These are phyloP conservation scores for Serilophus lunatus DNA, from an alignment of 2,113 vertebrate species.

Conservation along the genomic window DNA sequence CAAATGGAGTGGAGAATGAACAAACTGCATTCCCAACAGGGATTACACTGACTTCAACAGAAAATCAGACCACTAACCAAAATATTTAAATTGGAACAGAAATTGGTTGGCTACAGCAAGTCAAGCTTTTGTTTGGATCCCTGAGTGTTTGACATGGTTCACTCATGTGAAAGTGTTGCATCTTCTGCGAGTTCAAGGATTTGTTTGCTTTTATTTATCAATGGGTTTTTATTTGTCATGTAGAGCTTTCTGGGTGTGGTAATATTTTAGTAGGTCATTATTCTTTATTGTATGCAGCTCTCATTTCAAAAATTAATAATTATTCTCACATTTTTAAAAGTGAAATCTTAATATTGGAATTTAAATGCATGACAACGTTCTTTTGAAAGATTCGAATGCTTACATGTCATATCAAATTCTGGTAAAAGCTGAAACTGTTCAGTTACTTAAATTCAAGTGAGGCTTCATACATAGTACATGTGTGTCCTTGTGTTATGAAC, in stretches of 20 bases:
- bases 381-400: background rate
- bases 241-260: background rate
- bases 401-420: background rate
- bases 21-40: background rate
- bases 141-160: background rate
- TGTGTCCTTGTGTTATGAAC: background rate
- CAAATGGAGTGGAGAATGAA: background rate
- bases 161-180: background rate
- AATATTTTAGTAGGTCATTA: background rate
- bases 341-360: background rate
- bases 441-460: background rate
- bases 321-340: background rate
- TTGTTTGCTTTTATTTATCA: background rate
- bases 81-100: constrained; percentile 45
- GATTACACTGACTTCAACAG: background rate
- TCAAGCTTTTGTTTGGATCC: background rate
- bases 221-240: background rate
- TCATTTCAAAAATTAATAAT: background rate
- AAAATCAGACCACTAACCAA: constrained; percentile 5
- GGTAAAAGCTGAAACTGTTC: background rate
- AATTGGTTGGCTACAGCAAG: background rate
- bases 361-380: background rate
- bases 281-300: background rate
- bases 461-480: background rate
- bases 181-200: background rate